Percentiles rank a stretch among this genome's conserved stretches.
Evolutionary conservation across 2,797 vertebrate species (phyloP).

Genomic region (Alfaro cultratus): DNA sequence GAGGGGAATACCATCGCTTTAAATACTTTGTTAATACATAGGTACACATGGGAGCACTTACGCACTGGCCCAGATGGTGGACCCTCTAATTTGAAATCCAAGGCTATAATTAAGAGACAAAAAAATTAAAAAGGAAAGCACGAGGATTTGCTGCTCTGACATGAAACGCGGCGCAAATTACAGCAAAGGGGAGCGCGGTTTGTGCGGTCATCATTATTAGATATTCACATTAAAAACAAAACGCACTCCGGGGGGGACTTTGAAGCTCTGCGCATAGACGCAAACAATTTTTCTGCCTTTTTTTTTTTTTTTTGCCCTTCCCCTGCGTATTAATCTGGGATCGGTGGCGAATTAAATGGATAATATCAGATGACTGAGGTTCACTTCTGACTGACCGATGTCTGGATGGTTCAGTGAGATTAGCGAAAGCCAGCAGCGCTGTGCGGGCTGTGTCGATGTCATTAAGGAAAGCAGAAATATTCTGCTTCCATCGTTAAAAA

Average conservation of each 20-base stretch:
- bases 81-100: conserved; percentile 94
- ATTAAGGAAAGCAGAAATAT: background rate
- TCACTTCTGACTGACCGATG: conserved; percentile 7
- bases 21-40: conserved; percentile 87
- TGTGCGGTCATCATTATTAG: conserved; percentile 78
- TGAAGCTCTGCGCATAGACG: conserved; percentile 41
- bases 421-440: background rate
- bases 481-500: background rate
- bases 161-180: conserved; percentile 84
- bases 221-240: conserved; percentile 68
- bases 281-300: background rate
- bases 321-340: conserved; percentile 33
- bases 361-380: conserved; percentile 45
- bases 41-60: conserved; percentile 96
- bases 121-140: conserved; percentile 94
- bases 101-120: conserved; percentile 96
- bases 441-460: background rate
- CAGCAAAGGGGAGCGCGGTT: conserved; percentile 73
- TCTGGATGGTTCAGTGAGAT: conserved; percentile 8
- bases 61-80: conserved; percentile 90
- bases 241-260: conserved; percentile 39
- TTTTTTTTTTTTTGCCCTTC: background rate
- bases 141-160: conserved; percentile 82
- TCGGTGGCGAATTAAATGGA: conserved; percentile 35
- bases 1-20: conserved; percentile 80